A percentile compares a stretch with the other conserved stretches of the same genome.
These are phyloP conservation scores for Harmothoe impar DNA, from an alignment of 2,888 invertebrate species.

Conservation along the genomic window DNA sequence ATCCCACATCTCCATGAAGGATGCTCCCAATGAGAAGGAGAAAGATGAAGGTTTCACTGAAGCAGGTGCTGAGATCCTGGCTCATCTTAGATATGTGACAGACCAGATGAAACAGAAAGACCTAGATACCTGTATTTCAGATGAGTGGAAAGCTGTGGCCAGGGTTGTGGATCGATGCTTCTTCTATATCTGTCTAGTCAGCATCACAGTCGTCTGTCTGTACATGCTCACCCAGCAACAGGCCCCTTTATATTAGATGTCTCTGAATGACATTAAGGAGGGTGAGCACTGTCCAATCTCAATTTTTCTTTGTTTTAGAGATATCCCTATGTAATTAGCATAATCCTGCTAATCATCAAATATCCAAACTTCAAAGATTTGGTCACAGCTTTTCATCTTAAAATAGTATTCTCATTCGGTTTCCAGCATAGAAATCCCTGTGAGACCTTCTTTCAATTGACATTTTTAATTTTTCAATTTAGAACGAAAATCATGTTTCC, in stretches of 20 bases:
- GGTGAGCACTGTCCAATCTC: no score
- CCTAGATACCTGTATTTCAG: background rate
- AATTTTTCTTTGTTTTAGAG: no score
- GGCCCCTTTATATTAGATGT: background rate
- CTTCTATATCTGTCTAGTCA: slow-evolving; percentile 85
- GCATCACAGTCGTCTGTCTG: slow-evolving; percentile 73
- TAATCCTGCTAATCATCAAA: no score
- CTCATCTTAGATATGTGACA: background rate
- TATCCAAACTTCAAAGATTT: no score
- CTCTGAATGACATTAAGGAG: no score
- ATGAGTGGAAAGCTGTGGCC: slow-evolving; percentile 84
- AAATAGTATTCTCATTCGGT: no score
- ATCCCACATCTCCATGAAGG: background rate
- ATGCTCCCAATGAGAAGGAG: background rate
- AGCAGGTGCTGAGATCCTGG: background rate
- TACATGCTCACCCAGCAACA: background rate
- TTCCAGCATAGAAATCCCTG: no score
- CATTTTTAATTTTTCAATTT: no score
- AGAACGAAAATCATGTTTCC: no score
- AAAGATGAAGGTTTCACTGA: background rate
- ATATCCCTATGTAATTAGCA: no score
- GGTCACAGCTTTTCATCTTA: no score
- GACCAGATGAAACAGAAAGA: slow-evolving; percentile 22
- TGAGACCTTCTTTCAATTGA: no score
- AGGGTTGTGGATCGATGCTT: slow-evolving; percentile 85